Base-by-base conservation (phyloP, 2,888 invertebrate genomes). In the Phasia obesa region DNA sequence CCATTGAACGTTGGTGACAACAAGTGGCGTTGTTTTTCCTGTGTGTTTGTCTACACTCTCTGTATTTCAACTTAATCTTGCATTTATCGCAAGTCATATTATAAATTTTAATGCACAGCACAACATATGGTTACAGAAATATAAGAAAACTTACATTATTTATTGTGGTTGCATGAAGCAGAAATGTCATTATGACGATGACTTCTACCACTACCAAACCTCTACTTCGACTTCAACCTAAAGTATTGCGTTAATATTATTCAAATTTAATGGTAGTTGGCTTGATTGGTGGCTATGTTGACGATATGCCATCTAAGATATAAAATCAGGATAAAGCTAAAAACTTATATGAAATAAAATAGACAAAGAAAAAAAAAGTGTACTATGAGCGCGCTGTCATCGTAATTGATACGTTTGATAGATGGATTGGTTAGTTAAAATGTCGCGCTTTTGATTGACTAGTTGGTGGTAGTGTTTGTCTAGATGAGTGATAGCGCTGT, bases 351-450 rank as follows among this genome's bases (percentile, higher is more conserved):
- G 27, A 81, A 69, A 57, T 35, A 44, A 71, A 47, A 85, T 67
- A 67, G 74, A 59, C 27, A 73, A 84, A 74, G 70, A 73, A 85
- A 74, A 73, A 73, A 85, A 67, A 55, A 25, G 38, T 17, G 42
- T 53, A 55, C 62, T 62, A 67, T 71, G 67, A 73, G 76, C 67
- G 80, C 85, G 86, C 88, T 89, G 89, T 89, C 88, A 89, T 87
- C 88, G 85, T 89, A 89, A 89, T 89, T 89, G 89, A 88, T 89
- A 88, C 88, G 87, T 88, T 89, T 89, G 89, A 89, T 89, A 87
- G 89, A 89, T 89, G 88, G 88, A 87, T 87, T 88, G 84, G 81
- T 73, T 81, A 85, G 86, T 79, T 83, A 83, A 83, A 83, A 83
- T 83, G 82, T 83, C 82, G 79, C 82, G 82, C 82, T 75, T 75